Evolutionary conservation across 2,888 invertebrate species (phyloP), one percentile per base, ranked within the genome.

Genomic region (Temnothorax unifasciatus): DNA sequence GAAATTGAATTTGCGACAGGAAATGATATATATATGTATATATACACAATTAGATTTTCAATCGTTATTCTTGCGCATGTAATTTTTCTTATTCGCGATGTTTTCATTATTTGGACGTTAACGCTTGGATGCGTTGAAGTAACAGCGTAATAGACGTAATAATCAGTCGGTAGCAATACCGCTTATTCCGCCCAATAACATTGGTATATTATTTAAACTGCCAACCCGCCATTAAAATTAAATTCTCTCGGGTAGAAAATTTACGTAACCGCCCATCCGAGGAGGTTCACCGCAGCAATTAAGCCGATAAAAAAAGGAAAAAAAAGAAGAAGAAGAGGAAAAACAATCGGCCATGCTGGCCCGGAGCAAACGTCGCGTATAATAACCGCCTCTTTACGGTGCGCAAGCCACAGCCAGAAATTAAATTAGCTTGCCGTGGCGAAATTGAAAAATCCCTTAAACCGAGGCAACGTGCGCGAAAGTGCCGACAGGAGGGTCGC

Each of bases 371-470:
- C 79, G 79, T 81, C 79, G 79, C 73, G 59, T 81, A 81, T 81
- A 81, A 81, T 81, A 81, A 81, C 73, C 73, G 47, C 73, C 79
- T 81, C 81, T 75, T 81, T 77, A 85, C 75, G 75, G 59, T 47
- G 85, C 86, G 82, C 69, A 87, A 87, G 85, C 84, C 85, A 86
- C 87, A 87, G 82, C 69, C 83, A 90, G 90, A 93, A 92, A 94
- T 94, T 92, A 92, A 94, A 94, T 94, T 93, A 94, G 92, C 91
- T 92, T 91, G 92, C 92, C 91, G 90, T 89, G 92, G 89, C 90
- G 92, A 93, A 93, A 94, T 94, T 94, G 93, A 93, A 93, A 94
- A 94, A 94, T 94, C 93, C 92, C 92, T 94, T 94, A 94, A 94
- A 94, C 91, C 93, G 93, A 94, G 93, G 93, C 92, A 92, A 91